phyloP scores from a whole-genome alignment of 1,140 invertebrate species.

The Hermetia illucens region DNA sequence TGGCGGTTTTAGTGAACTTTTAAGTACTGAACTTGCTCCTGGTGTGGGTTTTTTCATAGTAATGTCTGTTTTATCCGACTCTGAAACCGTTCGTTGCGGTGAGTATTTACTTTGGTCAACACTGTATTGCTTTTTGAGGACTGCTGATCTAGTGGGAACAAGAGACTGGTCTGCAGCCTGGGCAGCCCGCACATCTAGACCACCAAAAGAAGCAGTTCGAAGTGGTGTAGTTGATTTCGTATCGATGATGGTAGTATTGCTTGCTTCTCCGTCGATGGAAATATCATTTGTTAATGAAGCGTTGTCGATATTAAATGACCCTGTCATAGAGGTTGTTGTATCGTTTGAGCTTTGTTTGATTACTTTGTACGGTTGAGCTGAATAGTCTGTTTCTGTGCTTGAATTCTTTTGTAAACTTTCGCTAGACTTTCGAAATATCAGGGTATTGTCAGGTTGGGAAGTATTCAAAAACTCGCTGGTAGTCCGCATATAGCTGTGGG shows the following conservation, averaged over 20 bases:
- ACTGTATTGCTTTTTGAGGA: slow-evolving; percentile 31
- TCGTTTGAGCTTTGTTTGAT: slow-evolving; percentile 31
- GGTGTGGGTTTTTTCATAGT: background rate
- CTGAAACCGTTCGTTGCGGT: slow-evolving; percentile 7
- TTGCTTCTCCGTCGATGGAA: slow-evolving; percentile 19
- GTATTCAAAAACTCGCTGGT: slow-evolving; percentile 27
- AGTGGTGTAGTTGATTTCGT: slow-evolving; percentile 14
- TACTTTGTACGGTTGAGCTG: slow-evolving; percentile 27
- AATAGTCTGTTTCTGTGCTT: slow-evolving; percentile 30
- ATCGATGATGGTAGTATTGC: slow-evolving; percentile 6
- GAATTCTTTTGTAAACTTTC: slow-evolving; percentile 30
- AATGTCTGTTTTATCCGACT: background rate
- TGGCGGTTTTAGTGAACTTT: slow-evolving; percentile 23
- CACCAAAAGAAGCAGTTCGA: slow-evolving; percentile 23
- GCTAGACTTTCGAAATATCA: slow-evolving; percentile 25
- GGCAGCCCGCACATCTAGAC: slow-evolving; percentile 14
- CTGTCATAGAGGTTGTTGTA: slow-evolving; percentile 27
- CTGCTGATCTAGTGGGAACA: slow-evolving; percentile 18
- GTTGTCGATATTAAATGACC: slow-evolving; percentile 29
- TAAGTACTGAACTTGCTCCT: slow-evolving; percentile 19
- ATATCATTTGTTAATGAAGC: slow-evolving; percentile 25
- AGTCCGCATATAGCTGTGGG: slow-evolving; percentile 18
- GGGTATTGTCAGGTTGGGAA: slow-evolving; percentile 17
- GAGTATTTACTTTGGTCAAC: slow-evolving; percentile 24
- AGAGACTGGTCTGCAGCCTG: slow-evolving; percentile 18